Evolutionary conservation across 2,797 vertebrate species (phyloP).

Genomic region (Sebastes taczanowskii): DNA sequence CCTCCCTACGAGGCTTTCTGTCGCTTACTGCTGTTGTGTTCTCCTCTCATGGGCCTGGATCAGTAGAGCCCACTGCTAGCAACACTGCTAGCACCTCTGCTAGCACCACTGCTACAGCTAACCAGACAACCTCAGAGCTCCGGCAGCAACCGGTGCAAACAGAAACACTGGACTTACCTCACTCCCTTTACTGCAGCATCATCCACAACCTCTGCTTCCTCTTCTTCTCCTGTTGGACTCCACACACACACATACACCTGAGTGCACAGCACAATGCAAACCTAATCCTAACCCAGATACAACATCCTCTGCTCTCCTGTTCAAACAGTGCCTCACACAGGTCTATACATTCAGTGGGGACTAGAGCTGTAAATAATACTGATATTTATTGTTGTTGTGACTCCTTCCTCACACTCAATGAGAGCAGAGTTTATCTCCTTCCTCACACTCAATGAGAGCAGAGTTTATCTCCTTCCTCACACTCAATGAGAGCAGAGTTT

Average conservation of each 20-base stretch:
- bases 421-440: background rate
- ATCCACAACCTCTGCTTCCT: slow-evolving; percentile 55
- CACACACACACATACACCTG: slow-evolving; percentile 53
- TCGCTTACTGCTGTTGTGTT: slow-evolving; percentile 47
- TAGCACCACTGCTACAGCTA: slow-evolving; percentile 37
- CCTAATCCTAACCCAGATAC: slow-evolving; percentile 45
- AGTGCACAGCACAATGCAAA: slow-evolving; percentile 94
- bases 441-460: slow-evolving; percentile 54
- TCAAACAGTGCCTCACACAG: slow-evolving; percentile 71
- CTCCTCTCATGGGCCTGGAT: slow-evolving; percentile 77
- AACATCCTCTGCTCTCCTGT: slow-evolving; percentile 67
- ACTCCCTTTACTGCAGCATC: slow-evolving; percentile 58
- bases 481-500: slow-evolving; percentile 65
- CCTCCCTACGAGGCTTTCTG: slow-evolving; percentile 64
- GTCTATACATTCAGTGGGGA: slow-evolving; percentile 66
- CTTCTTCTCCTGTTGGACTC: slow-evolving; percentile 26
- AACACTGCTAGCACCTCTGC: slow-evolving; percentile 46
- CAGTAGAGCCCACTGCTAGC: too few species aligned
- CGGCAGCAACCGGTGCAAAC: slow-evolving; percentile 74
- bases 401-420: background rate
- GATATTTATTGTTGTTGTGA: slow-evolving; percentile 82
- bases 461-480: slow-evolving; percentile 70
- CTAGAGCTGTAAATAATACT: slow-evolving; percentile 75
- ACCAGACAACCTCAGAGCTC: slow-evolving; percentile 78
- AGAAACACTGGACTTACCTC: slow-evolving; percentile 81